Evolutionary conservation across 1,140 invertebrate genomes (phyloP), one percentile per base, ranked within the genome.

Genomic region (Tribolium castaneum): DNA sequence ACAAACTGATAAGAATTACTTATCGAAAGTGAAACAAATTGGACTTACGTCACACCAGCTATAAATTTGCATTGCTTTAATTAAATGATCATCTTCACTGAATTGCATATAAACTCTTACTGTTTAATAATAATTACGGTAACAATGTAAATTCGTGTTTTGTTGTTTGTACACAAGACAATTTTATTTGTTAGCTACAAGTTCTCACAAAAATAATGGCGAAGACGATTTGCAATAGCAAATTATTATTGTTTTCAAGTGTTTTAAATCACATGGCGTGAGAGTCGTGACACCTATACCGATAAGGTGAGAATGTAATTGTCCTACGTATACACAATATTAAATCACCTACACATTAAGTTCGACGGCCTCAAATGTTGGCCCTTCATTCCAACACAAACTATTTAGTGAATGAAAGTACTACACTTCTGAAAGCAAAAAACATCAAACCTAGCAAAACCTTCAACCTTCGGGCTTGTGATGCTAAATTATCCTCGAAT

Each of bases 281-380:
- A 59, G 16, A 59, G 54, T 59, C 54, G 54, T 59, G 54, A 59
- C 54, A 59, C 54, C 54, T 22, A 59, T 59, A 22, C 19, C 54
- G 54, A 59, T 59, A 59, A 59, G 54, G 54, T 59, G 54, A 59
- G 54, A 59, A 59, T 59, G 54, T 59, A 59, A 59, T 59, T 59
- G 54, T 59, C 54, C 54, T 59, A 59, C 54, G 54, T 59, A 59
- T 59, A 22, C 19, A 59, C 19, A 59, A 59, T 22, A 59, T 59
- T 59, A 59, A 59, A 30, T 59, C 54, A 59, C 54, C 54, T 59
- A 59, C 54, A 59, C 54, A 59, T 59, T 22, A 59, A 59, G 54
- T 59, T 59, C 54, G 54, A 59, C 25, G 54, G 19, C 54, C 54
- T 59, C 16, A 52, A n/a, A 3, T 9, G 2, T 9, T 10, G n/a